These are phyloP conservation scores for Tribolium madens DNA, from an alignment of 1,140 invertebrate genomes.

Conservation along the genomic window DNA sequence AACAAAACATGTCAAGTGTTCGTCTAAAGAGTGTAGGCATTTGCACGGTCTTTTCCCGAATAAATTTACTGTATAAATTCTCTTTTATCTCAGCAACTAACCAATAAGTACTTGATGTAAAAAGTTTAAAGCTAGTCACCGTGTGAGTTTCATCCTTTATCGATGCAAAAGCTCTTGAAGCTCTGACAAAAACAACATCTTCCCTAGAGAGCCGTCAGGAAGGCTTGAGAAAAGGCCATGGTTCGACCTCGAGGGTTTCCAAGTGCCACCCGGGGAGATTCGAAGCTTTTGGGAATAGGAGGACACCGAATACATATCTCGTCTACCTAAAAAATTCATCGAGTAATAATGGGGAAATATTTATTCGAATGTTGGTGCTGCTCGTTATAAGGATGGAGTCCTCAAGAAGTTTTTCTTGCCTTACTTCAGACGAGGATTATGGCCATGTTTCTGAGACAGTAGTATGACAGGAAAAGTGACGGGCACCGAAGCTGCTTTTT, in stretches of 20 bases:
- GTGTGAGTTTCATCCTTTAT: constrained; percentile 46
- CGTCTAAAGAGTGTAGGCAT: constrained; percentile 5
- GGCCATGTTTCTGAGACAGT: constrained; percentile 12
- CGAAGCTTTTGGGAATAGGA: constrained; percentile 17
- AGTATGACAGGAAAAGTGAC: constrained; percentile 26
- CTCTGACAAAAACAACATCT: constrained; percentile 53
- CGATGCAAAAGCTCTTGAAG: constrained; percentile 53
- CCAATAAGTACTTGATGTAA: constrained; percentile 44
- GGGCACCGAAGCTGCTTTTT: constrained; percentile 2
- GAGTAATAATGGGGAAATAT: constrained; percentile 17
- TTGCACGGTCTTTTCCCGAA: constrained; percentile 22
- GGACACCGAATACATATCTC: constrained; percentile 25
- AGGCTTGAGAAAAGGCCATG: constrained; percentile 38
- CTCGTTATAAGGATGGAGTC: neutral
- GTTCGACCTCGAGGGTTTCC: constrained; percentile 40
- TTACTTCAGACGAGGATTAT: neutral
- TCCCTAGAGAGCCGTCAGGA: constrained; percentile 50
- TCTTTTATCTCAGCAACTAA: constrained; percentile 48
- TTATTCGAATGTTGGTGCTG: constrained; percentile 6
- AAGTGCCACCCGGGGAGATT: constrained; percentile 43
- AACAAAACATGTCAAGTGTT: constrained; percentile 39
- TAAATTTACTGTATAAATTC: constrained; percentile 39
- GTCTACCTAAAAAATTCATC: constrained; percentile 21
- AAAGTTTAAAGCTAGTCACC: constrained; percentile 43
- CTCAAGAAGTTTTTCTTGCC: neutral